phyloP scores from a whole-genome alignment of 2,113 vertebrate genomes.

The Dasyprocta punctata region DNA sequence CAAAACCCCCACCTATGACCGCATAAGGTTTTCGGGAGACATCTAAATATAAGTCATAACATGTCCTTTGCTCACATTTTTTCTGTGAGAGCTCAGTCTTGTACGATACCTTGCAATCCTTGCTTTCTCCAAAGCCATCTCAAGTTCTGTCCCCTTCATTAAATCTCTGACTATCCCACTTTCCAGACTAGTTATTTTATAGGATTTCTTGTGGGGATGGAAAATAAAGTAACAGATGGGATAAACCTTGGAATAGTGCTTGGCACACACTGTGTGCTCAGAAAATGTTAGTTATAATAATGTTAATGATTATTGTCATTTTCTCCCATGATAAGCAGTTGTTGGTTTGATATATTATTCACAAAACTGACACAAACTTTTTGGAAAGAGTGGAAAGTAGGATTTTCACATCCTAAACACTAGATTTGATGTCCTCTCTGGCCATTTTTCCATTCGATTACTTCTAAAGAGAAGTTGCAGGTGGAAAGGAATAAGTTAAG shows the following conservation, averaged over 20 bases:
- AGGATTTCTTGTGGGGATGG: not conserved
- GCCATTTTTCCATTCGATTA: not conserved
- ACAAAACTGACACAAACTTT: not conserved
- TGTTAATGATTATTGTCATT: not conserved
- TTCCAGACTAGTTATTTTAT: not conserved
- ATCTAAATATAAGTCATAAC: not conserved
- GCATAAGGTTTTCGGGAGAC: not conserved
- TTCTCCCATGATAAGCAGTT: not conserved
- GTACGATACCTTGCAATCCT: not conserved
- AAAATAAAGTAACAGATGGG: not conserved
- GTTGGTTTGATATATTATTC: not conserved
- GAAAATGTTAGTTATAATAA: not conserved
- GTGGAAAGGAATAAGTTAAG: not conserved
- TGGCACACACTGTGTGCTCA: not conserved
- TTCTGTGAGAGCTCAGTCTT: not conserved
- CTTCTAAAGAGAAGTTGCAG: not conserved
- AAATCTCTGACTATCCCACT: not conserved
- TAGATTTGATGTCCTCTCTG: not conserved
- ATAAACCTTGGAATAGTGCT: not conserved
- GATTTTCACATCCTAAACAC: not conserved
- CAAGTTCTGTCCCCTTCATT: not conserved
- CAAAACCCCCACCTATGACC: not conserved
- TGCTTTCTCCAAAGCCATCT: not conserved
- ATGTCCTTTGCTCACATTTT: not conserved
- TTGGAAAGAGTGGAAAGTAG: not conserved